Evolutionary conservation across 2,888 invertebrate genomes (phyloP).

Genomic region (Hanleya hanleyi): DNA sequence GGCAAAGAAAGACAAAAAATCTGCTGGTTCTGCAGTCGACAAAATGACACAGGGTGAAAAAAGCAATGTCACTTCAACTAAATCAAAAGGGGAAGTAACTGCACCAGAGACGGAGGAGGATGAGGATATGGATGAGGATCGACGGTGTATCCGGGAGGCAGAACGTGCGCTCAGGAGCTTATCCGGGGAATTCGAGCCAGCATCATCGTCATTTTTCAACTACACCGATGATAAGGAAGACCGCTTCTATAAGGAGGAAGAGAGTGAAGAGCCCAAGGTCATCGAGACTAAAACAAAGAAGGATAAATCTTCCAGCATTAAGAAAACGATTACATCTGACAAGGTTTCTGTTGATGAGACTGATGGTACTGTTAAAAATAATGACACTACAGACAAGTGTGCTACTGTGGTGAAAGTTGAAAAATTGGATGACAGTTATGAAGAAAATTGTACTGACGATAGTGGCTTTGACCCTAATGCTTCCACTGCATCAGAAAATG

Average conservation of each 20-base stretch:
- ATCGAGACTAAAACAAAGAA: not conserved
- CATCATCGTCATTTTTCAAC: slow-evolving; percentile 18
- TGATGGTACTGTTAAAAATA: too few relatives aligned
- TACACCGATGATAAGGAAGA: slow-evolving; percentile 8
- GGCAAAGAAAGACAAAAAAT: not conserved
- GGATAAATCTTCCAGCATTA: too few relatives aligned
- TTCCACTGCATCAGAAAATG: slow-evolving; percentile 15
- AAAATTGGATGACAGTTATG: not conserved
- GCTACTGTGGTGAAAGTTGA: slow-evolving; percentile 4
- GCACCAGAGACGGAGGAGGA: not conserved
- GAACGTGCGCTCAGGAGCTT: slow-evolving; percentile 89
- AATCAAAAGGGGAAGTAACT: not conserved
- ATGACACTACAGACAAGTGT: too few relatives aligned
- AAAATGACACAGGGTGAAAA: not conserved
- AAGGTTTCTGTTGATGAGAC: too few relatives aligned
- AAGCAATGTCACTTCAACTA: not conserved
- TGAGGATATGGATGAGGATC: slow-evolving; percentile 80
- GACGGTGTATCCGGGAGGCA: slow-evolving; percentile 86
- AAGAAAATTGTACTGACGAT: not conserved
- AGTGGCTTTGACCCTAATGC: slow-evolving; percentile 5
- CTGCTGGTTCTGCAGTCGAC: not conserved
- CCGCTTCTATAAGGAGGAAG: slow-evolving; percentile 4
- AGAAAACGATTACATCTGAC: too few relatives aligned
- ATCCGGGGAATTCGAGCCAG: slow-evolving; percentile 86
- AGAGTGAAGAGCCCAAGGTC: not conserved